Conservation (phyloP, 1,140 invertebrate genomes). For the Gyrodactylus salaris region DNA sequence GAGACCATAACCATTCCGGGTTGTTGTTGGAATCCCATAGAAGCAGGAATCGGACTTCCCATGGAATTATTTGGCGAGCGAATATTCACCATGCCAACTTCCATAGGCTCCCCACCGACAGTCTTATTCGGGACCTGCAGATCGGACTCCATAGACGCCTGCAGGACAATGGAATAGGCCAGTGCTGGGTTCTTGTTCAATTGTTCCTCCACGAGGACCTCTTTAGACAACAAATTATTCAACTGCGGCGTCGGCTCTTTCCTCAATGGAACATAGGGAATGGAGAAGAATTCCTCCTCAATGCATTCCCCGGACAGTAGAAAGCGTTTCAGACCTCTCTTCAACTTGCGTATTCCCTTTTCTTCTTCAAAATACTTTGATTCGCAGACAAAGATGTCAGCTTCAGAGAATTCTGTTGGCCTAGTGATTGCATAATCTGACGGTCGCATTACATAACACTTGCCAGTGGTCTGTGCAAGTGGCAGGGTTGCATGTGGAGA, state of each 20-base stretch:
- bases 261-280: background rate
- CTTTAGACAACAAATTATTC: background rate
- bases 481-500: constrained; percentile 48
- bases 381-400: constrained; percentile 67
- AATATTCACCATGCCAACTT: too few species aligned
- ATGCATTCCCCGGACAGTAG: background rate
- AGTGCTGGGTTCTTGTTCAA: background rate
- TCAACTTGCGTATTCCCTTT: constrained; percentile 29
- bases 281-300: constrained; percentile 2
- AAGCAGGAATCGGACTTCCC: too few species aligned
- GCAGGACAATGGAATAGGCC: background rate
- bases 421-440: constrained; percentile 47
- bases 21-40: too few species aligned
- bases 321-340: constrained; percentile 17
- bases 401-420: constrained; percentile 60
- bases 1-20: too few species aligned
- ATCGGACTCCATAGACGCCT: background rate
- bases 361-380: constrained; percentile 59
- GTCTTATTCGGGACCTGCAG: background rate
- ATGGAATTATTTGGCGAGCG: too few species aligned
- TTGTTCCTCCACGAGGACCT: background rate
- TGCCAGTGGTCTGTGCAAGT: constrained; percentile 50
- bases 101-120: too few species aligned
- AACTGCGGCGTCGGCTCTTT: background rate
- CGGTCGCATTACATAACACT: constrained; percentile 55